Base-by-base conservation (phyloP, 1,140 invertebrate species). In the Eufriesea mexicana region DNA sequence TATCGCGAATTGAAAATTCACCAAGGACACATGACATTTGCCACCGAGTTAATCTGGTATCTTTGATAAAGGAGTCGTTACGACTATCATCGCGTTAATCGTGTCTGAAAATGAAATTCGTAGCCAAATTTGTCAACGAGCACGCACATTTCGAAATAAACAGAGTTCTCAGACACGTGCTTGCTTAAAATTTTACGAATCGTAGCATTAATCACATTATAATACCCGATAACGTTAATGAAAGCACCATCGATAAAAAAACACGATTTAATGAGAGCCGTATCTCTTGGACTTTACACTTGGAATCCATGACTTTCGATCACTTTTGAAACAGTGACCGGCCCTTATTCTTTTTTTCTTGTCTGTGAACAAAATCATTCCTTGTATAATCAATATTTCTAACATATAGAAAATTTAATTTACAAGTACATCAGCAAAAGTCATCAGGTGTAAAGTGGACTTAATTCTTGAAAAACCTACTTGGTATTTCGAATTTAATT, bases 181-280 rank as follows among this genome's bases (percentile, higher is more conserved):
- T 49, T 59, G 12, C 2, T n/a, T 16, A 6, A 16, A 16, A 14
- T 12, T n/a, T 14, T 6, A 35, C 5, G 1, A 35, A 62, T 49
- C n/a, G 35, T 18, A 28, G 51, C 25, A 59, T 51, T 28, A 47
- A 20, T 0, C 6, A 14, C 1, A 49, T 55, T 23, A 28, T 10
- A 12, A 49, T 35, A 0, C 5, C 20, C 45, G 73, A 75, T 75
- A 67, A 28, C 5, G 5, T 18, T 12, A 42, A 68, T n/a, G 28
- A 76, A 68, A 76, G 25, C 20, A 66, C 25, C n/a, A 57, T 68
- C 23, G 73, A 82, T 82, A 82, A 82, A 1, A 0, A n/a, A 25
- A 4, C 7, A 28, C 5, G n/a, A 0, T n/a, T 66, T 0, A 6
- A 74, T 2, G 59, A 54, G 42, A 8, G 6, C 18, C 12, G 18